Evolutionary conservation across 2,113 vertebrate species (phyloP).

Genomic region (Micronycteris hirsuta): DNA sequence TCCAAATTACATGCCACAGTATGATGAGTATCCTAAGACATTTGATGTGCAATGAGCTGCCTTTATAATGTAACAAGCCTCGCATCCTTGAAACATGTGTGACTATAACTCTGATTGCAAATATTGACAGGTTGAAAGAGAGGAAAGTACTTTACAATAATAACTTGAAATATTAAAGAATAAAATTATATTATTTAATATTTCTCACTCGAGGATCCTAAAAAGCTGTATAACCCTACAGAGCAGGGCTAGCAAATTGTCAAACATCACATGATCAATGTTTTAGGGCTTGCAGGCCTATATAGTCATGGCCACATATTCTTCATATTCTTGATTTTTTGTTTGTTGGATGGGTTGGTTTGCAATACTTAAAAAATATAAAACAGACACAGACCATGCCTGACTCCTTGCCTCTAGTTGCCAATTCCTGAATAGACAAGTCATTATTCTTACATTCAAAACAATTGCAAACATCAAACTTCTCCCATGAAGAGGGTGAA

Average conservation of each 20-base stretch:
- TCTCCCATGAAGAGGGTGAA: neutral
- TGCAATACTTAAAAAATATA: neutral
- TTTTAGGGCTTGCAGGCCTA: neutral
- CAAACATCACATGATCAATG: neutral
- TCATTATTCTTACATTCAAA: neutral
- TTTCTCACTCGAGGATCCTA: neutral
- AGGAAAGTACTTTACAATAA: neutral
- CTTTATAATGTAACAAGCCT: neutral
- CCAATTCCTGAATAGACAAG: neutral
- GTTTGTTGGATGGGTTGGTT: neutral
- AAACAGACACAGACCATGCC: neutral
- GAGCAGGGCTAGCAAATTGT: neutral
- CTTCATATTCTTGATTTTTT: neutral
- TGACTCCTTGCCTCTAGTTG: neutral
- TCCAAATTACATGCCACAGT: neutral
- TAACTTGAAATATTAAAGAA: neutral
- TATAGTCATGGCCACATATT: neutral
- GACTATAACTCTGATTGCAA: neutral
- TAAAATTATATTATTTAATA: neutral
- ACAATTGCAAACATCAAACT: neutral
- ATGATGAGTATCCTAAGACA: neutral
- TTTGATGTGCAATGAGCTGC: neutral
- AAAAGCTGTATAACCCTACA: neutral
- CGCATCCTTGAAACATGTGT: neutral
- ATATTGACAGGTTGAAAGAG: neutral